phyloP scores from a whole-genome alignment of 2,113 vertebrate genomes.

The Nematolebias whitei region DNA sequence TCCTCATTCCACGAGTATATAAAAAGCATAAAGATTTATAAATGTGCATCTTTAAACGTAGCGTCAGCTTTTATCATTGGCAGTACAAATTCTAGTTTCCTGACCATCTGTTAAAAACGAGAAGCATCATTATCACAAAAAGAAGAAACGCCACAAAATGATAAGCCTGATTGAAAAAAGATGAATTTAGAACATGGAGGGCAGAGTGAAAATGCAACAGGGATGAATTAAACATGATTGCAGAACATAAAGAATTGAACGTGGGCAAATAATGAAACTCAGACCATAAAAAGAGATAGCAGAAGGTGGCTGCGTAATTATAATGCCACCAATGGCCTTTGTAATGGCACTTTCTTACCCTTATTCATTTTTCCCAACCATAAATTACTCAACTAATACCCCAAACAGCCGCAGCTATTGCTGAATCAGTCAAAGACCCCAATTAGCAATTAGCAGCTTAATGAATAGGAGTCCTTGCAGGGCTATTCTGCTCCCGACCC shows the following conservation, averaged over 20 bases:
- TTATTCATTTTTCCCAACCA: constrained; percentile 50
- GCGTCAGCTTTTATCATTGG: neutral
- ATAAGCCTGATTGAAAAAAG: constrained; percentile 19
- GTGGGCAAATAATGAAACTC: constrained; percentile 18
- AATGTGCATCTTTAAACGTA: too few relatives aligned
- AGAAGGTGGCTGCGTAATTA: constrained; percentile 30
- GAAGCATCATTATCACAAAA: constrained; percentile 11
- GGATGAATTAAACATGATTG: constrained; percentile 29
- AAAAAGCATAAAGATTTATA: too few relatives aligned
- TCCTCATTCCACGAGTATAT: too few relatives aligned
- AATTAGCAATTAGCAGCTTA: constrained; percentile 78
- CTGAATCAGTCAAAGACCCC: constrained; percentile 75
- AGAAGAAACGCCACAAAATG: constrained; percentile 15
- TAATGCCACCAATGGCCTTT: constrained; percentile 35
- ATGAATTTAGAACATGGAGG: constrained; percentile 21
- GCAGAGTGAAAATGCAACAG: constrained; percentile 20
- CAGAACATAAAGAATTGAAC: constrained; percentile 28
- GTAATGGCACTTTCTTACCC: constrained; percentile 46
- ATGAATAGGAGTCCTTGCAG: constrained; percentile 70
- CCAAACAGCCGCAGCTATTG: constrained; percentile 62
- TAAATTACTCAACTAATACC: constrained; percentile 74
- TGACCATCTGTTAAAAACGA: too few relatives aligned
- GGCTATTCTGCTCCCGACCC: constrained; percentile 50
- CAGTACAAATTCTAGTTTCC: constrained; percentile 1
- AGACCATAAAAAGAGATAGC: constrained; percentile 13